Evolutionary conservation across 2,888 invertebrate species (phyloP), one percentile per base, ranked within the genome.

Genomic region (Ichneumoninae sp.): DNA sequence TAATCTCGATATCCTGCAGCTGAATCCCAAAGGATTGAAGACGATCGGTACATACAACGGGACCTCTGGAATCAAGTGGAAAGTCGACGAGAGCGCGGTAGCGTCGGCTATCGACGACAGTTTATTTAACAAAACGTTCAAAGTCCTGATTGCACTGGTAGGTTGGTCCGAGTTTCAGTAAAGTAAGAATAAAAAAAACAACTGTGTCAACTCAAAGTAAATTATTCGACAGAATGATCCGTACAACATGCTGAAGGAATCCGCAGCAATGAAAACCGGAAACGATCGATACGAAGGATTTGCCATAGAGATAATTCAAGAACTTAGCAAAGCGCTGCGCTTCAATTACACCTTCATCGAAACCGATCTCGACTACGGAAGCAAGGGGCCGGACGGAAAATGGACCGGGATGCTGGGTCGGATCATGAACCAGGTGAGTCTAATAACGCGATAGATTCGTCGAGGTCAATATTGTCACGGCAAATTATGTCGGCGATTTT

Each of bases 261-360:
- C 96, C 0, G 93, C 96, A 30, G 94, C 92, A 1, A 94, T 93
- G 85, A 94, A 97, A 76, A 95, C 95, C 71, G 98, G 98, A 0
- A 98, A 98, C 90, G 97, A 97, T 86, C 96, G 97, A 22, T 98
- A 96, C 91, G 98, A 98, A 94, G 98, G 98, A 6, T 98, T 97
- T 91, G 97, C 97, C 50, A 96, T 98, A 76, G 98, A 99, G 92
- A 94, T 99, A n/a, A 96, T 99, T 81, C 95, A 97, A 52, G 97
- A 98, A 92, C 94, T 99, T 66, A 95, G 97, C 16, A 95, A 96
- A 91, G 95, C 96, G 91, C 95, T 98, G 26, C 96, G 96, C 54
- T 98, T 98, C 93, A 97, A 96, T 90, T 98, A 97, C 91, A 96
- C 96, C 0, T 97, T 98, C 87, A 95, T 96, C 63, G 95, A 97